phyloP scores from a whole-genome alignment of 64 coral and sea anemone species.

The Pachyseris speciosa region DNA sequence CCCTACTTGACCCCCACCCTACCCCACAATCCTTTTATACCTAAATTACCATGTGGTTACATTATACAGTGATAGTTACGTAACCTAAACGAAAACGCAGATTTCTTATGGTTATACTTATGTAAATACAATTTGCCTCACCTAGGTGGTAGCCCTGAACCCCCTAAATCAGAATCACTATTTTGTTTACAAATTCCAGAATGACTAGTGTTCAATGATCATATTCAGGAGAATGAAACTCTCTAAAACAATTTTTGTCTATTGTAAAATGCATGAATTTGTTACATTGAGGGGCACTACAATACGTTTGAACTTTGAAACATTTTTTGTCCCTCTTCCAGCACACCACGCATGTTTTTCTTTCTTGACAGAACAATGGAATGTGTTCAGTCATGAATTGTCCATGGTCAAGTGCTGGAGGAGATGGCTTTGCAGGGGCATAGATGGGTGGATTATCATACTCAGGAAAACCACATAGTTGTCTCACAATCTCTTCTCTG shows the following conservation, averaged over 20 bases:
- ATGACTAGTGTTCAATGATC: too few relatives aligned
- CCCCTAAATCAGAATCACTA: too few relatives aligned
- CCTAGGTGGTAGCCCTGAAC: too few relatives aligned
- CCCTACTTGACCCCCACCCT: too few relatives aligned
- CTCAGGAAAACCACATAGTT: conserved; percentile 45
- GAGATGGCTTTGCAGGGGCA: conserved; percentile 9
- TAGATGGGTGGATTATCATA: conserved; percentile 53
- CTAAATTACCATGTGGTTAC: too few relatives aligned
- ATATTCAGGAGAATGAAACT: too few relatives aligned
- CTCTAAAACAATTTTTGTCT: conserved; percentile 51
- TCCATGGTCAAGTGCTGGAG: background rate
- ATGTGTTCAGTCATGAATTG: conserved; percentile 66
- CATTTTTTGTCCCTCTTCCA: conserved; percentile 60
- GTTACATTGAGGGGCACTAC: conserved; percentile 71
- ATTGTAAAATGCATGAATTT: conserved; percentile 31
- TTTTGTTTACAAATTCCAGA: too few relatives aligned
- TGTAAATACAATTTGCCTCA: too few relatives aligned
- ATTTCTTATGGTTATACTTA: too few relatives aligned
- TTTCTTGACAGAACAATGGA: conserved; percentile 23
- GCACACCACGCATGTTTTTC: conserved; percentile 57
- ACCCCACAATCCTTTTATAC: too few relatives aligned
- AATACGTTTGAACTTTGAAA: conserved; percentile 75
- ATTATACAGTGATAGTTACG: too few relatives aligned
- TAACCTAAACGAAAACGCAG: background rate
- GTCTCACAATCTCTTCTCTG: conserved; percentile 60